A percentile compares a stretch with the other conserved stretches of the same genome.
Evolutionary conservation across 2,888 invertebrate species (phyloP).

Genomic region (Dicyrtomina minuta): DNA sequence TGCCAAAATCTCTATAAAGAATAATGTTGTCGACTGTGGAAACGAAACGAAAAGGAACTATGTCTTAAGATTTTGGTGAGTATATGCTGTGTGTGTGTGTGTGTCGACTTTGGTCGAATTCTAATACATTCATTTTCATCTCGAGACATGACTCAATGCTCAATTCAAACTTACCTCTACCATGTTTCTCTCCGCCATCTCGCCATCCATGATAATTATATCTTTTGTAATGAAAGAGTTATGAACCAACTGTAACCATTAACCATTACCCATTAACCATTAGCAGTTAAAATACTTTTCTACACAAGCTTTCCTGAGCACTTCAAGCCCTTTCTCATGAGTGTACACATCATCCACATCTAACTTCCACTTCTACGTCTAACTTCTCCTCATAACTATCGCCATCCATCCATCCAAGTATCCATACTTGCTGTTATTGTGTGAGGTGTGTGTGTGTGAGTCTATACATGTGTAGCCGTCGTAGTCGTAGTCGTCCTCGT

Average conservation of each 20-base stretch:
- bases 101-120: constrained; percentile 40
- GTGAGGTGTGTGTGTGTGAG: not conserved
- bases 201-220: constrained; percentile 47
- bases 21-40: too few relatives aligned
- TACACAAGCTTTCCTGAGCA: constrained; percentile 6
- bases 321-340: not conserved
- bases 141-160: constrained; percentile 29
- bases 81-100: not conserved
- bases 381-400: not conserved
- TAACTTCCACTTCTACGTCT: too few relatives aligned
- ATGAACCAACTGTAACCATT: constrained; percentile 47
- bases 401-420: constrained; percentile 2
- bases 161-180: constrained; percentile 33
- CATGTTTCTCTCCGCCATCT: constrained; percentile 30
- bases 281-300: constrained; percentile 49
- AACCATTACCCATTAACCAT: constrained; percentile 49
- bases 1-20: constrained; percentile 40
- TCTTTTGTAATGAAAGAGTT: constrained; percentile 51
- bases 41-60: too few relatives aligned
- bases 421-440: not conserved
- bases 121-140: constrained; percentile 42
- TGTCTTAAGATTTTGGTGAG: too few relatives aligned
- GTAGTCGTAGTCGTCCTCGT: not conserved
- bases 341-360: too few relatives aligned
- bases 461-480: too few relatives aligned